These are phyloP conservation scores for Grammomys dolichurus DNA, from an alignment of 2,113 vertebrate genomes.

Conservation along the genomic window DNA sequence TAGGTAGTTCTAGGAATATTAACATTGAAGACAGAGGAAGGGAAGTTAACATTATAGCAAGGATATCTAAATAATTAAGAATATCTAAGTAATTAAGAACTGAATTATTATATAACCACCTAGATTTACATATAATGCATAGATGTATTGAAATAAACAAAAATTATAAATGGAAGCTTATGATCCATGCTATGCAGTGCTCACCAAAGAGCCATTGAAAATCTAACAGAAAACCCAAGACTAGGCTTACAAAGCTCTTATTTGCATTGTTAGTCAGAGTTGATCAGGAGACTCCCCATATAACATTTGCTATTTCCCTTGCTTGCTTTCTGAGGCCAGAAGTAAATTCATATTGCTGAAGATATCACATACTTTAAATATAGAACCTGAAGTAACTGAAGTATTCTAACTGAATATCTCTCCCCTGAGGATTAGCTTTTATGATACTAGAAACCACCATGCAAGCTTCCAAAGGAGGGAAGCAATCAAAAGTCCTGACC, in stretches of 20 bases:
- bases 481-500: neutral
- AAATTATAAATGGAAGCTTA: neutral
- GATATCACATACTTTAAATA: too few relatives aligned
- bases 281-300: neutral
- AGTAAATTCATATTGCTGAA: neutral
- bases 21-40: neutral
- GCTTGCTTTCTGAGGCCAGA: neutral
- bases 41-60: neutral
- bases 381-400: neutral
- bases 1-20: neutral
- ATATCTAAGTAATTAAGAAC: neutral
- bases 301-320: neutral
- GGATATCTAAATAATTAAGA: neutral
- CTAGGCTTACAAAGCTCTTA: neutral
- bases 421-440: too few relatives aligned
- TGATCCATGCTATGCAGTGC: neutral
- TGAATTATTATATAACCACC: neutral
- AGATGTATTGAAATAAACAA: neutral
- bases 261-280: neutral
- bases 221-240: neutral
- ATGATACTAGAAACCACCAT: neutral
- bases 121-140: neutral
- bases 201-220: neutral
- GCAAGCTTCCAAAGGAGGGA: too few relatives aligned
- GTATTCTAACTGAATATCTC: neutral